Evolutionary conservation across 2,888 invertebrate genomes (phyloP).

Genomic region (Galerucella nymphaeae): DNA sequence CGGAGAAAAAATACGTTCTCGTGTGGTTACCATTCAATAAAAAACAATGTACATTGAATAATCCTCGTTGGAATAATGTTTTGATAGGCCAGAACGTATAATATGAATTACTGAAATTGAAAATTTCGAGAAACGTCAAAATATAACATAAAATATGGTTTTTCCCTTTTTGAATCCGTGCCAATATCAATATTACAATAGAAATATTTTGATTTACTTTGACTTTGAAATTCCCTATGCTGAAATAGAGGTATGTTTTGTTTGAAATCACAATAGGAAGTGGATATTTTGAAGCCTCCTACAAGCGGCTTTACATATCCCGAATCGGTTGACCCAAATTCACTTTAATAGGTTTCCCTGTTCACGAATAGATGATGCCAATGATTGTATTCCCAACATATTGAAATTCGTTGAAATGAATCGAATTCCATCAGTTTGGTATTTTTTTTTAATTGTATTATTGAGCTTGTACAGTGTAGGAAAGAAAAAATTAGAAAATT

Average conservation of each 20-base stretch:
- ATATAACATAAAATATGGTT: background rate
- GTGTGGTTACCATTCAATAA: too few species aligned
- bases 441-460: too few species aligned
- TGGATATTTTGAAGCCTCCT: background rate
- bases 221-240: constrained; percentile 1
- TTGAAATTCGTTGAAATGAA: background rate
- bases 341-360: background rate
- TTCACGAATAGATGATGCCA: constrained; percentile 5
- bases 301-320: background rate
- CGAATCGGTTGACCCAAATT: constrained; percentile 1
- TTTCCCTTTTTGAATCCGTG: background rate
- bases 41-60: too few species aligned
- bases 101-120: too few species aligned
- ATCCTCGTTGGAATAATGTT: too few species aligned
- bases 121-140: too few species aligned
- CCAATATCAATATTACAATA: constrained; percentile 9
- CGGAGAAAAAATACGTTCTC: too few species aligned
- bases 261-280: background rate
- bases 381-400: background rate
- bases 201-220: constrained; percentile 19
- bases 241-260: background rate
- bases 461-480: too few species aligned
- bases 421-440: background rate
- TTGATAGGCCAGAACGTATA: too few species aligned
- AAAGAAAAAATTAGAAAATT: too few species aligned